Evolutionary conservation across 2,113 vertebrate species (phyloP), one percentile per base, ranked within the genome.

Genomic region (Rhodinocichla rosea): DNA sequence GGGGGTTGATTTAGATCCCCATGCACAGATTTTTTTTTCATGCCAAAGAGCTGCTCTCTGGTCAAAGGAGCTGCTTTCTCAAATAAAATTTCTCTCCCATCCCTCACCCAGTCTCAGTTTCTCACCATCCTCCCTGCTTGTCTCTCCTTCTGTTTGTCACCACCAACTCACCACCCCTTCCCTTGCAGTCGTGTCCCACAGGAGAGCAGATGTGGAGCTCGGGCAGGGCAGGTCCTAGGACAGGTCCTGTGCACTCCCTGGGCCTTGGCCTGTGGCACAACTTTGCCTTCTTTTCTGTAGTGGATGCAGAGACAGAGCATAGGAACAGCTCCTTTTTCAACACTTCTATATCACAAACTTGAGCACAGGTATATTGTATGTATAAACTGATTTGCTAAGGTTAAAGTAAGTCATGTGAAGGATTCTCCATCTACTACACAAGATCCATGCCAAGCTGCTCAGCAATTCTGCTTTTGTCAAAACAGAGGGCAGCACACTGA

Each of bases 171-270:
- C 13, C 21, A 33, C 8, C 23, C 23, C 35, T 47, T 52, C 22
- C 33, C 64, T 32, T 19, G 53, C 73, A 74, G 59, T 6, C 0
- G 0, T 4, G 8, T 18, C n/a, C 6, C 40, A 4, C 0, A 18
- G 71, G 13, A 68, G 21, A 26, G 35, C 10, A 16, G 8, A 30
- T 2, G 2, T 3, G 65, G 42, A 63, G 70, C 45, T 37, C 65
- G n/a, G 50, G 50, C 50, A 83, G 87, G 45, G 32, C 45, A 33
- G 45, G 13, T n/a, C 0, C 45, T 12, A 1, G 37, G 57, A 2
- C 15, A 30, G n/a, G 13, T 69, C 45, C 69, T 52, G 1, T 10
- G 30, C 49, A 3, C 6, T 30, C 53, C 1, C 4, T 50, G 62
- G 8, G 69, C 45, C 57, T 14, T 44, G 30, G 28, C n/a, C 37